Conservation (phyloP, 2,797 vertebrate genomes). For the Tamandua tetradactyla region DNA sequence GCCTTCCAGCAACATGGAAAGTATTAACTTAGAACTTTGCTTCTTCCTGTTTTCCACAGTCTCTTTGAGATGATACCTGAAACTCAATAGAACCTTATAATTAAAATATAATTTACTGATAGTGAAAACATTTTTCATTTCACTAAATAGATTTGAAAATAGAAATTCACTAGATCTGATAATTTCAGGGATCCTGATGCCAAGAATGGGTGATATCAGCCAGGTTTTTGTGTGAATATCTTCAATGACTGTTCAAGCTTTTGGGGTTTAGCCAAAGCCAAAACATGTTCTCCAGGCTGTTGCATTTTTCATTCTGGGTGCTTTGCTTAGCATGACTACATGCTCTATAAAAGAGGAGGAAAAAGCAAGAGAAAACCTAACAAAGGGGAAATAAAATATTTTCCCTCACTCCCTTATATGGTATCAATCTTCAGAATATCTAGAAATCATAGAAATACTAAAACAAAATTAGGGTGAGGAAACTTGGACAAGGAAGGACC, state of each 20-base stretch:
- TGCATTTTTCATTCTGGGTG: conserved; percentile 46
- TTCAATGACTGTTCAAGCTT: conserved; percentile 60
- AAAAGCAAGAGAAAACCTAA: conserved; percentile 34
- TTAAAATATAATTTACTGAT: conserved; percentile 49
- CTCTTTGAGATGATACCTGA: conserved; percentile 46
- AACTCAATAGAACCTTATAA: conserved; percentile 34
- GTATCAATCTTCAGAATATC: conserved; percentile 5
- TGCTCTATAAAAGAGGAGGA: conserved; percentile 19
- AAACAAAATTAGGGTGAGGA: conserved; percentile 35
- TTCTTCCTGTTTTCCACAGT: not conserved
- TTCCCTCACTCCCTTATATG: not conserved
- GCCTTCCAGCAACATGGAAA: not conserved
- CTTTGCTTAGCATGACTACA: conserved; percentile 17
- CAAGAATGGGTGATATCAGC: conserved; percentile 54
- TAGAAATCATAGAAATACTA: conserved; percentile 15
- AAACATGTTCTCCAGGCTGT: conserved; percentile 66
- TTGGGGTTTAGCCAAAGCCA: conserved; percentile 49
- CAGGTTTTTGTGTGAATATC: conserved; percentile 65
- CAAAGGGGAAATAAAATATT: conserved; percentile 9
- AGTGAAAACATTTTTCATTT: conserved; percentile 56
- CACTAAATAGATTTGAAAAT: conserved; percentile 60
- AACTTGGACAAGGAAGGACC: not conserved
- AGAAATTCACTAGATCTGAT: conserved; percentile 60
- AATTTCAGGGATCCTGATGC: conserved; percentile 58
- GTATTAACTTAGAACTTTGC: not conserved